Evolutionary conservation across 1,140 invertebrate species (phyloP).

Genomic region (Spodoptera frugiperda): DNA sequence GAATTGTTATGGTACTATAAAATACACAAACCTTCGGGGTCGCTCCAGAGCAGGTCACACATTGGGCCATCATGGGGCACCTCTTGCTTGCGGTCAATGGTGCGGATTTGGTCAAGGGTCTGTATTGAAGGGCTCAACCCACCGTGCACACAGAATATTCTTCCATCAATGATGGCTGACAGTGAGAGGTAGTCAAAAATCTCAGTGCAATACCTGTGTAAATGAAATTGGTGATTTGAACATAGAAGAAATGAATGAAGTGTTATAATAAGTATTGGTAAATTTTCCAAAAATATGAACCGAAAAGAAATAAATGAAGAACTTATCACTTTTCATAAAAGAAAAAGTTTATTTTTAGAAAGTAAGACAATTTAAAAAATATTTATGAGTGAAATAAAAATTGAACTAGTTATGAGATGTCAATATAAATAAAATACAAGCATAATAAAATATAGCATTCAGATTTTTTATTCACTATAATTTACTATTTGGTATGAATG

Average conservation of each 20-base stretch:
- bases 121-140: conserved; percentile 99
- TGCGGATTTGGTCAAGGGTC: conserved; percentile 99
- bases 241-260: no score
- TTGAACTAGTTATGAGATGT: no score
- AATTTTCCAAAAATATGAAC: no score
- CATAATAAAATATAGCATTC: no score
- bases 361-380: no score
- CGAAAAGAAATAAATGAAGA: no score
- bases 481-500: not conserved
- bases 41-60: conserved; percentile 99
- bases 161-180: conserved; percentile 99
- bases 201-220: conserved; percentile 96
- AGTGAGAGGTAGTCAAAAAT: conserved; percentile 99
- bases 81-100: conserved; percentile 99
- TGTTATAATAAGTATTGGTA: not conserved
- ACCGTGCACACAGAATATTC: conserved; percentile 99
- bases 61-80: conserved; percentile 99
- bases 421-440: no score
- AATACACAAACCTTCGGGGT: conserved; percentile 94
- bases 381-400: no score
- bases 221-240: conserved; percentile 11
- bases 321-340: no score
- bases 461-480: no score
- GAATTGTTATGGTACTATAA: no score
- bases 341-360: no score